A percentile compares a stretch with the other conserved stretches of the same genome.
phyloP scores from a whole-genome alignment of 2,113 vertebrate species.

The Cyphomyrus plagiostoma region DNA sequence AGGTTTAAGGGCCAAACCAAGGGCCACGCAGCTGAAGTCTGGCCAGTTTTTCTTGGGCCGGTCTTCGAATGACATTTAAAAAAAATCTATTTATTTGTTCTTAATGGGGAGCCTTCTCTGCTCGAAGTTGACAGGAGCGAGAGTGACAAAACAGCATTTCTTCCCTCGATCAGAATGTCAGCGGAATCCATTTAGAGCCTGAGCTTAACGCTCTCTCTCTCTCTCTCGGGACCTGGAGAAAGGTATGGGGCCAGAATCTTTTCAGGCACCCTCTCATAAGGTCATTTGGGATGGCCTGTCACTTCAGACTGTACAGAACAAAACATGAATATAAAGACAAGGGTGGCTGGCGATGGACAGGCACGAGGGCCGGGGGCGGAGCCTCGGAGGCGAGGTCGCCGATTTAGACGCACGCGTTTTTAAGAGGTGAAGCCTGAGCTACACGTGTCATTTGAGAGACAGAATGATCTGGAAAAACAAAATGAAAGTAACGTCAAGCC shows the following conservation, averaged over 20 bases:
- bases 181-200: slow-evolving; percentile 37
- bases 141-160: slow-evolving; percentile 34
- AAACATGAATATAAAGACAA: slow-evolving; percentile 16
- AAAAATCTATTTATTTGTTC: background rate
- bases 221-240: slow-evolving; percentile 20
- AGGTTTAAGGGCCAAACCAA: background rate
- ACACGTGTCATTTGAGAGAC: slow-evolving; percentile 8
- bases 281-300: slow-evolving; percentile 25
- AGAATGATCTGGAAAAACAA: background rate
- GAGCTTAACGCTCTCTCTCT: slow-evolving; percentile 20
- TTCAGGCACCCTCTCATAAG: slow-evolving; percentile 23
- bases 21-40: background rate
- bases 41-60: background rate
- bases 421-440: background rate
- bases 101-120: slow-evolving; percentile 19
- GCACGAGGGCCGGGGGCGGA: background rate
- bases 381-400: background rate
- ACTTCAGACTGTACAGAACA: slow-evolving; percentile 14
- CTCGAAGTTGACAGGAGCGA: background rate
- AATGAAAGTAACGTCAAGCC: background rate
- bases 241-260: slow-evolving; percentile 21
- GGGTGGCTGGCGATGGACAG: slow-evolving; percentile 13
- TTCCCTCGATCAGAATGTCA: slow-evolving; percentile 29
- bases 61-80: background rate
- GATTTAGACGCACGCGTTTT: background rate